Evolutionary conservation across 2,888 invertebrate species (phyloP).

Genomic region (Drosophila formosana): DNA sequence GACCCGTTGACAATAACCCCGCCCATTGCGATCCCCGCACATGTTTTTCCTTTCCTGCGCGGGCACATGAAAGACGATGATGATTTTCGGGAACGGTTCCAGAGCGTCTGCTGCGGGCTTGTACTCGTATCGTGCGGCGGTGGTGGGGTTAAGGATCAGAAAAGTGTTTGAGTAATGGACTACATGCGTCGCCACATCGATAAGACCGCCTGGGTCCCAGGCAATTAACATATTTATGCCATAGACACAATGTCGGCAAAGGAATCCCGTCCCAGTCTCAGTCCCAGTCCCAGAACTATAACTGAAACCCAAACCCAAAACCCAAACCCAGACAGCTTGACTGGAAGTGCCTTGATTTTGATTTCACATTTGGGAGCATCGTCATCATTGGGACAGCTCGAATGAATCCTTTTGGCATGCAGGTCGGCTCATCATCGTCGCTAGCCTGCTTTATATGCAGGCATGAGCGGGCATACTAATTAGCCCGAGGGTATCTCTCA

Average conservation of each 20-base stretch:
- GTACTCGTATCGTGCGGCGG: slow-evolving; percentile 3
- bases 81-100: slow-evolving; percentile 45
- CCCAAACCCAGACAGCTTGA: slow-evolving; percentile 66
- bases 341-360: slow-evolving; percentile 64
- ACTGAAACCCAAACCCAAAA: slow-evolving; percentile 7
- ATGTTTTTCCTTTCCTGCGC: slow-evolving; percentile 39
- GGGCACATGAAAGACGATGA: slow-evolving; percentile 67
- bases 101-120: slow-evolving; percentile 65
- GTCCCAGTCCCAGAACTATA: slow-evolving; percentile 14
- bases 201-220: slow-evolving; percentile 55
- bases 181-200: slow-evolving; percentile 66
- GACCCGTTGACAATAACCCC: slow-evolving; percentile 61
- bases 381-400: slow-evolving; percentile 4
- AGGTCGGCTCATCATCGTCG: slow-evolving; percentile 66
- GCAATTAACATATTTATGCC: slow-evolving; percentile 75
- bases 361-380: slow-evolving; percentile 56
- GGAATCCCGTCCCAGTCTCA: slow-evolving; percentile 31
- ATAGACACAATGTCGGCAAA: slow-evolving; percentile 73
- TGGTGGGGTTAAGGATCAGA: slow-evolving; percentile 70
- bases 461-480: slow-evolving; percentile 80
- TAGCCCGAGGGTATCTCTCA: slow-evolving; percentile 60
- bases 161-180: slow-evolving; percentile 71
- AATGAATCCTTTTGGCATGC: slow-evolving; percentile 66
- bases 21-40: slow-evolving; percentile 16
- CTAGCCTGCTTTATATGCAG: slow-evolving; percentile 70